These are phyloP conservation scores for Oedothorax gibbosus DNA, from an alignment of 1,140 invertebrate species.

Conservation along the genomic window DNA sequence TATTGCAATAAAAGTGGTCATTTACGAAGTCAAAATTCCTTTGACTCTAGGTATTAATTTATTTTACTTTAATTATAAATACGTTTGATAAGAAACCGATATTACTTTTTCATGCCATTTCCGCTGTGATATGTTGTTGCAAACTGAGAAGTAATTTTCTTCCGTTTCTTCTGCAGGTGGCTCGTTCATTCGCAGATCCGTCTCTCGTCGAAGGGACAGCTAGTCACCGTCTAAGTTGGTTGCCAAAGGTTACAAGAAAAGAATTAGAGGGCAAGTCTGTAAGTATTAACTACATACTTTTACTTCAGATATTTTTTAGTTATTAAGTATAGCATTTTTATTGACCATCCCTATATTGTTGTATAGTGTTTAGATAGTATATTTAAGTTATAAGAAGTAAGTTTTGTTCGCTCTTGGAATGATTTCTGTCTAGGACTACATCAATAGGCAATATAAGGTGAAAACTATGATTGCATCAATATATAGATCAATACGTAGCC, in stretches of 20 bases:
- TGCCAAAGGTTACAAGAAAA: slow-evolving; percentile 27
- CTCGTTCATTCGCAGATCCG: slow-evolving; percentile 35
- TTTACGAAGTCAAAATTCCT: too few species aligned
- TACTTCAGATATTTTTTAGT: background rate
- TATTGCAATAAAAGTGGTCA: too few species aligned
- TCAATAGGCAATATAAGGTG: background rate
- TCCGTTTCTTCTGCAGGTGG: background rate
- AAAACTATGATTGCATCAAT: too few species aligned
- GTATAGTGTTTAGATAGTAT: background rate
- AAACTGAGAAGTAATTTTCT: background rate
- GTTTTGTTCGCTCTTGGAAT: background rate
- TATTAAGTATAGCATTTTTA: background rate
- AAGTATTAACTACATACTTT: slow-evolving; percentile 4
- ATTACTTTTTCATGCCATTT: too few species aligned
- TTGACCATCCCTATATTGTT: background rate
- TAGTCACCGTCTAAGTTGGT: slow-evolving; percentile 39
- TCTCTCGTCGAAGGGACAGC: slow-evolving; percentile 30
- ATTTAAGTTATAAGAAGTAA: background rate
- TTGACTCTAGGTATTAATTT: too few species aligned
- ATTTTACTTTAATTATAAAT: too few species aligned
- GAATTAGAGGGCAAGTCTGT: slow-evolving; percentile 12
- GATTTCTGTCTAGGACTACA: background rate
- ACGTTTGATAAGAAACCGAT: too few species aligned
- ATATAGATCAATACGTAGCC: too few species aligned
- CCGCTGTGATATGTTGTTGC: too few species aligned